Base-by-base conservation (phyloP, 2,113 vertebrate species). In the Megaptera novaeangliae region DNA sequence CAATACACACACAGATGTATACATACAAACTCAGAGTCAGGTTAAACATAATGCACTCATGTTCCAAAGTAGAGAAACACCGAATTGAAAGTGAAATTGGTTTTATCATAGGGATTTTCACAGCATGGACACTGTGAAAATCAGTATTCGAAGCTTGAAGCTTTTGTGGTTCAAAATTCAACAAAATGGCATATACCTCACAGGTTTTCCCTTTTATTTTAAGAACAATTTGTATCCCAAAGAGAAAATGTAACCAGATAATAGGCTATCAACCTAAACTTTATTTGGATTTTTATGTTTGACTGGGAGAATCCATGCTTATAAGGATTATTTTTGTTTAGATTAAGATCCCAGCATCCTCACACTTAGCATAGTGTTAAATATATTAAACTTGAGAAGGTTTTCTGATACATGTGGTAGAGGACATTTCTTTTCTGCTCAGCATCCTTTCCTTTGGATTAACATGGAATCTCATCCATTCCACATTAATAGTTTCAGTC, bases 131-230 rank as follows among this genome's bases (percentile, higher is more conserved):
- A 36, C 20, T 46, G 14, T 88, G n/a, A 88, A 94, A 68, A 91
- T 94, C 6, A 29, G 44, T 8, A 68, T 49, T 46, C 49, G 14
- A 95, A 74, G 46, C 34, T 31, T 59, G 87, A 63, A 41, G 12
- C 10, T 94, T 84, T 49, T 78, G 27, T 88, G 46, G 44, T 77
- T 88, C 74, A 97, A 95, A 93, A 61, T 80, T 41, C n/a, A 83
- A 55, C 34, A 55, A 94, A 94, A 80, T 72, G 29, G 29, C 6
- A 69, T 52, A 36, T 82, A 44, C 15, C 34, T 68, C 31, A 75
- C n/a, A 88, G 49, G 8, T 41, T 89, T 82, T 69, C 21, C 49
- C 49, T 89, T 83, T 92, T 93, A 36, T 78, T n/a, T 82, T 61
- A 88, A 92, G 7, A 95, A 27, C 15, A 83, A 64, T 88, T 52